Evolutionary conservation across 2,797 vertebrate genomes (phyloP).

Genomic region (Sebastes minor): DNA sequence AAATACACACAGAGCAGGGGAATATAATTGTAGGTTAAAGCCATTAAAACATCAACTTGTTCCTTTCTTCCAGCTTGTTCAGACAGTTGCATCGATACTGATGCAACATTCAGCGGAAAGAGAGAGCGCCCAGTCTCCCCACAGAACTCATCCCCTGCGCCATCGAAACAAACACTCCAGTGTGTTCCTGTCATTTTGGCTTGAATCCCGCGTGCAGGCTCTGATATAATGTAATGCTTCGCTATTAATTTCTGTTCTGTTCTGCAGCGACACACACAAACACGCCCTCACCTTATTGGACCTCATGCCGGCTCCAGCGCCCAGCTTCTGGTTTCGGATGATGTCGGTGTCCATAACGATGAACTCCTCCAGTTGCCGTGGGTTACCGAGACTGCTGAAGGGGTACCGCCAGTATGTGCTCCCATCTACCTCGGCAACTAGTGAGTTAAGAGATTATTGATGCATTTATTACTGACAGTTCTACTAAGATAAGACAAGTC

Average conservation of each 20-base stretch:
- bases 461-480: background rate
- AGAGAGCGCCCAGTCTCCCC: background rate
- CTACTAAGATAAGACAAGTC: background rate
- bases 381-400: conserved; percentile 91
- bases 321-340: conserved; percentile 85
- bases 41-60: background rate
- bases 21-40: conserved; percentile 14
- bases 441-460: conserved; percentile 1
- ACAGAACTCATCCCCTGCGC: background rate
- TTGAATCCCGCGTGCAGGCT: conserved; percentile 30
- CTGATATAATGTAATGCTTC: conserved; percentile 59
- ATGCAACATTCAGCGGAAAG: conserved; percentile 16
- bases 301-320: conserved; percentile 88
- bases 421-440: conserved; percentile 95
- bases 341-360: conserved; percentile 92
- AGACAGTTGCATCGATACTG: conserved; percentile 29
- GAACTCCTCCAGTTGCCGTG: conserved; percentile 95
- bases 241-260: conserved; percentile 63
- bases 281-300: conserved; percentile 88
- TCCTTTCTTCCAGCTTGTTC: conserved; percentile 6
- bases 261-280: conserved; percentile 33
- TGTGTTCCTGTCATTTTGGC: conserved; percentile 28
- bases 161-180: conserved; percentile 18
- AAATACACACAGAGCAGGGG: background rate
- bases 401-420: conserved; percentile 94